Evolutionary conservation across 2,888 invertebrate species (phyloP), one percentile per base, ranked within the genome.

Genomic region (Cataglyphis altisquamis): DNA sequence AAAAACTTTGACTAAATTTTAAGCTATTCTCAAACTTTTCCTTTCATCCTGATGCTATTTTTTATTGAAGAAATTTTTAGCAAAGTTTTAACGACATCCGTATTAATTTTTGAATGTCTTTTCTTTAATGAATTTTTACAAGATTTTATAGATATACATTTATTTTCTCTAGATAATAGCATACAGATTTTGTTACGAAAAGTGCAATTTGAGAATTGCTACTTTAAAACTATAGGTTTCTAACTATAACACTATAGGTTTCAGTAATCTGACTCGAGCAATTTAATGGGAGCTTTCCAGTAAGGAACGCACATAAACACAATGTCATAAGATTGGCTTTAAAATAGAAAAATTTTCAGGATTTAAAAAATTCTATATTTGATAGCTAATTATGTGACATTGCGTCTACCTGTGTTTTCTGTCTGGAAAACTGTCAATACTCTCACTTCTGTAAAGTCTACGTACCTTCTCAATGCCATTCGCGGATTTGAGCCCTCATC

Each of bases 401-500:
- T 32, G 32, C 6, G 32, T 32, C 32, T 32, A 32, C 5, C 32
- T 32, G 32, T 32, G 32, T 4, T 32, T 32, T 32, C 32, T 32
- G 6, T 4, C 32, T 32, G 32, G 6, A 0, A 32, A 32, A 5
- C 32, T 6, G 6, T 29, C 5, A 60, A 70, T 60, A 52, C 29
- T 29, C 29, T 29, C 29, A 70, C 10, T 32, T 45, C 0, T 4
- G 18, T 10, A 18, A 78, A 18, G 57, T 75, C 0, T 18, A 72
- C 85, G 70, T 87, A 94, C 94, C 94, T 92, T 88, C 94, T 91
- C 63, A 94, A 86, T 5, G 94, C 93, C 90, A 94, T 93, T 36
- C 94, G 89, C 3, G 94, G 94, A 87, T 94, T 94, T 10, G 93
- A 90, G n/a, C 91, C 92, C 55, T 94, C 94, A 67, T 94, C 93